Percentiles rank a stretch among this genome's conserved stretches.
phyloP scores from a whole-genome alignment of 2,888 invertebrate genomes.

The Auanema sp. region DNA sequence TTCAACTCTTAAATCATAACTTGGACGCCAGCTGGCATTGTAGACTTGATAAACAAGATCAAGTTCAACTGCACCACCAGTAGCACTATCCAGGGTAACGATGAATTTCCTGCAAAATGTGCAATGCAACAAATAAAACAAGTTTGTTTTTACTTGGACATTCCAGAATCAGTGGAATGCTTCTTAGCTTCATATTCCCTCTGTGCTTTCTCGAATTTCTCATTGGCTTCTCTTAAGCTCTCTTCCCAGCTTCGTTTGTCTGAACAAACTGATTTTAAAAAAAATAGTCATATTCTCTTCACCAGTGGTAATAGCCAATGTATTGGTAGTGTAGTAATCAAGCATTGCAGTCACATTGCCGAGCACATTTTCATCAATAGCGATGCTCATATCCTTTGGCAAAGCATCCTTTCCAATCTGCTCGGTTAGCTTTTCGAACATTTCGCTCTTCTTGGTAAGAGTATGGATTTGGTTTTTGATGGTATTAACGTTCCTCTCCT shows the following conservation, averaged over 20 bases:
- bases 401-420: slow-evolving; percentile 17
- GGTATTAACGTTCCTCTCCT: slow-evolving; percentile 19
- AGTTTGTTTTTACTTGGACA: no score
- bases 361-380: slow-evolving; percentile 25
- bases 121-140: no score
- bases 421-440: slow-evolving; percentile 34
- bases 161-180: neutral
- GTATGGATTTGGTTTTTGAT: slow-evolving; percentile 16
- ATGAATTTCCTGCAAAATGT: slow-evolving; percentile 27
- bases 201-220: slow-evolving; percentile 18
- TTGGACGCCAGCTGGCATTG: slow-evolving; percentile 52
- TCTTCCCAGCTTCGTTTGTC: slow-evolving; percentile 2
- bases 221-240: slow-evolving; percentile 12
- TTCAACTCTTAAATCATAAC: slow-evolving; percentile 57
- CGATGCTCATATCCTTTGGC: slow-evolving; percentile 14
- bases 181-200: slow-evolving; percentile 2
- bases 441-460: slow-evolving; percentile 36
- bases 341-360: slow-evolving; percentile 40
- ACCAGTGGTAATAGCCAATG: slow-evolving; percentile 21
- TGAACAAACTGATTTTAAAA: no score
- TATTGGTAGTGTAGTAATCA: slow-evolving; percentile 31
- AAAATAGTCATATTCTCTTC: no score
- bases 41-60: slow-evolving; percentile 47
- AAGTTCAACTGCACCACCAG: slow-evolving; percentile 26
- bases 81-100: slow-evolving; percentile 29